Evolutionary conservation across 30 jellyfish, hydroid and myxozoan genomes (phyloP), one percentile per base, ranked within the genome.

Genomic region (Haliclystus octoradiatus): DNA sequence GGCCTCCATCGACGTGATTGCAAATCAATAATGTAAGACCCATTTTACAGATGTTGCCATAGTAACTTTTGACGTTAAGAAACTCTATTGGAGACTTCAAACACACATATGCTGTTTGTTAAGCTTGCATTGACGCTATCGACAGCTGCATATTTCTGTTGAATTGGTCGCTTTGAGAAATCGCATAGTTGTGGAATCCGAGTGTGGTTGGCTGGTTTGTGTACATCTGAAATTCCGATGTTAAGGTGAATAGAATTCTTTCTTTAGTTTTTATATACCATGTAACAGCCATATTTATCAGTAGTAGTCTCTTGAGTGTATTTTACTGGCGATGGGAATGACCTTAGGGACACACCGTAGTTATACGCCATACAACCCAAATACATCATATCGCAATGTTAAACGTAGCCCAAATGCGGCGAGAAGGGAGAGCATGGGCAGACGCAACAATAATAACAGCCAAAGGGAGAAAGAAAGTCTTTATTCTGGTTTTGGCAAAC

Each of bases 401-500:
- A n/a, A n/a, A n/a, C n/a, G n/a, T n/a, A n/a, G n/a, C n/a, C n/a
- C n/a, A n/a, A n/a, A n/a, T n/a, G n/a, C n/a, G n/a, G n/a, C n/a
- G n/a, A n/a, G n/a, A n/a, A n/a, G n/a, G n/a, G n/a, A n/a, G n/a
- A n/a, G n/a, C n/a, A 40, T 19, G 57, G 14, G 57, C 57, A 40
- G 19, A 40, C 14, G 19, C 14, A 40, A 40, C 9, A 40, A 40
- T 40, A 40, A 40, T 19, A 40, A 40, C 57, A 19, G 57, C 19
- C 14, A 19, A 40, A 40, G 57, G 9, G 57, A 40, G 57, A 40
- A 40, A 19, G 57, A n/a, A n/a, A n/a, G n/a, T n/a, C n/a, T 40
- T 19, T 19, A 40, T 40, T 40, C 57, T 40, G 57, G 92, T 72
- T 89, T 89, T 52, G 63, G 90, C 22, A 89, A 82, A 71, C 66